phyloP scores from a whole-genome alignment of 2,113 vertebrate genomes.

The Hystrix brachyura region DNA sequence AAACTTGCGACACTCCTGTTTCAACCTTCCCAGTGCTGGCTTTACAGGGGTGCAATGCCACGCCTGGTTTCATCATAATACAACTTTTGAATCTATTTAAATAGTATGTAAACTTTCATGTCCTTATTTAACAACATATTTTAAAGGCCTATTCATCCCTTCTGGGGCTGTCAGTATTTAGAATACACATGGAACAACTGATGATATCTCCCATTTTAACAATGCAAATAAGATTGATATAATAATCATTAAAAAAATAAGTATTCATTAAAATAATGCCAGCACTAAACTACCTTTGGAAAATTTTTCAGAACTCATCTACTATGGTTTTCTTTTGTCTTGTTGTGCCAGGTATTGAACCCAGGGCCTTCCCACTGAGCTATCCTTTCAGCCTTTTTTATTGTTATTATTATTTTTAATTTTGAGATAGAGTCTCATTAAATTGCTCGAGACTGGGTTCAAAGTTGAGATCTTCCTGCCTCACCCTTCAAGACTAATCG shows the following conservation, averaged over 20 bases:
- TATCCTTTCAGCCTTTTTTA: background rate
- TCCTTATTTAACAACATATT: constrained; percentile 40
- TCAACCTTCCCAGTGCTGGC: background rate
- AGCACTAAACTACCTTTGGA: constrained; percentile 35
- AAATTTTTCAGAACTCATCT: constrained; percentile 56
- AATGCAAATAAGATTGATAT: constrained; percentile 46
- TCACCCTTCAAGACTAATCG: background rate
- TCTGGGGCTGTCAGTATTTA: constrained; percentile 14
- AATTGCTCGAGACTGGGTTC: background rate
- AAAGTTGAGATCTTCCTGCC: background rate
- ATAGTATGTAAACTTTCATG: background rate
- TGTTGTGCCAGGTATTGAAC: background rate
- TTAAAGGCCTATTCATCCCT: background rate
- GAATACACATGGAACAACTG: constrained; percentile 13
- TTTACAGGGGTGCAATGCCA: background rate
- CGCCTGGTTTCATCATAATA: background rate
- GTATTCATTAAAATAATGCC: constrained; percentile 60
- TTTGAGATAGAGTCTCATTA: background rate
- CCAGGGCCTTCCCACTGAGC: background rate
- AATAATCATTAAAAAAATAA: constrained; percentile 61
- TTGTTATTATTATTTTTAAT: background rate
- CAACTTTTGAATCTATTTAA: constrained; percentile 31
- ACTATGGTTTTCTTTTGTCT: background rate
- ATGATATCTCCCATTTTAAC: constrained; percentile 10
- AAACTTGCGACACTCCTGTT: background rate